These are phyloP conservation scores for Diaperis boleti DNA, from an alignment of 2,888 invertebrate species.

Conservation along the genomic window DNA sequence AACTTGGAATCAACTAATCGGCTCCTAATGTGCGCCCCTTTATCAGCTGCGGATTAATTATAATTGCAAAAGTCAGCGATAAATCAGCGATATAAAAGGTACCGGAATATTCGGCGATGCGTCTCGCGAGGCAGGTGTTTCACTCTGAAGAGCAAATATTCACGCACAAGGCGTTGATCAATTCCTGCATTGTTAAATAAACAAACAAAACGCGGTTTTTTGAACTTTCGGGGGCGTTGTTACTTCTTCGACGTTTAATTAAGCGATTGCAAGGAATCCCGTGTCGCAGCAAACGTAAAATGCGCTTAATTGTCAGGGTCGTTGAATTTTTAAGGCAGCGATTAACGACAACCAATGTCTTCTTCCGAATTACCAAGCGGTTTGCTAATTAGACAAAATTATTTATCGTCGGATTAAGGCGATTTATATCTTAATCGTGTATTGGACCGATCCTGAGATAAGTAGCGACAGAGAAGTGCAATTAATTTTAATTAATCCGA, in stretches of 20 bases:
- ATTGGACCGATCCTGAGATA: not conserved
- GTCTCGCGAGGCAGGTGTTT: constrained; percentile 25
- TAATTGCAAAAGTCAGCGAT: constrained; percentile 21
- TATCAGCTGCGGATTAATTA: constrained; percentile 6
- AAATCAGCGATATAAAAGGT: constrained; percentile 14
- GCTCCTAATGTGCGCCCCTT: constrained; percentile 2
- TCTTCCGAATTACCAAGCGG: not conserved
- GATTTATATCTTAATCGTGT: constrained; percentile 21
- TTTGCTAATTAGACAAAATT: constrained; percentile 14
- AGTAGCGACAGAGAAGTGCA: not conserved
- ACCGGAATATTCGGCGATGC: constrained; percentile 25
- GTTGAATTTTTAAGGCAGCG: not conserved
- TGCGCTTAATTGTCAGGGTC: constrained; percentile 4
- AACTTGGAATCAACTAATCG: constrained; percentile 7
- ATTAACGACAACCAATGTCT: not conserved
- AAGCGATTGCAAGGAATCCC: not conserved
- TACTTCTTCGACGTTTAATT: constrained; percentile 6
- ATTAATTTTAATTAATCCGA: constrained; percentile 7
- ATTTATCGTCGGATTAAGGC: not conserved
- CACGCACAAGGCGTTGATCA: constrained; percentile 22
- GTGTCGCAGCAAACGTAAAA: not conserved
- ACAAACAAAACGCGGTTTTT: constrained; percentile 2
- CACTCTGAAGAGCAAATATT: constrained; percentile 25
- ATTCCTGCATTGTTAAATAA: constrained; percentile 2
- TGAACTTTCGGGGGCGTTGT: constrained; percentile 1